phyloP scores from a whole-genome alignment of 2,113 vertebrate species.

The Herpailurus yagouaroundi region DNA sequence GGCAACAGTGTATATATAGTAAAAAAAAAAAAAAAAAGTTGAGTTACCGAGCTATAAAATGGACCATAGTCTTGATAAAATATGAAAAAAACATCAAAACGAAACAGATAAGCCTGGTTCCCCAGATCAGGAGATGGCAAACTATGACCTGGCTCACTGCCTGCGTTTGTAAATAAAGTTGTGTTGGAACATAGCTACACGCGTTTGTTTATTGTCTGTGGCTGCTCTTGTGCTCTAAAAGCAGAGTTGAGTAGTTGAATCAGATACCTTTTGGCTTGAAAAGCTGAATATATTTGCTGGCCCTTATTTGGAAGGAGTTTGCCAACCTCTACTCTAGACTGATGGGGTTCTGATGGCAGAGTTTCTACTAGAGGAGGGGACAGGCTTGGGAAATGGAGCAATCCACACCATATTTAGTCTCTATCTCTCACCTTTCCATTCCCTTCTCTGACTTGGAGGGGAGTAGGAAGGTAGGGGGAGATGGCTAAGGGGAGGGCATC shows the following conservation, averaged over 20 bases:
- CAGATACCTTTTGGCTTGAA: not conserved
- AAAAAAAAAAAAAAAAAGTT: not conserved
- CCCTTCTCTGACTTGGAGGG: not conserved
- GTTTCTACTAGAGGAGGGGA: not conserved
- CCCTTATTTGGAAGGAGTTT: not conserved
- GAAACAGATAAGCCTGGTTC: not conserved
- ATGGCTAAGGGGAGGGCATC: not conserved
- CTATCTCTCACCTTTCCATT: not conserved
- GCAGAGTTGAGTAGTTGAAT: not conserved
- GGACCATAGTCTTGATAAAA: not conserved
- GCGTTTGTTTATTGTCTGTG: not conserved
- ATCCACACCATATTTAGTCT: not conserved
- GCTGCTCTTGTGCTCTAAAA: not conserved
- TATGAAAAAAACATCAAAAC: not conserved
- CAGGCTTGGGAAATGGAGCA: not conserved
- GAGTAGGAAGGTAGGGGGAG: not conserved
- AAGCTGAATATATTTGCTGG: not conserved
- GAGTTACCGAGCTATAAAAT: not conserved
- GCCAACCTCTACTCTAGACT: not conserved
- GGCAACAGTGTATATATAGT: not conserved
- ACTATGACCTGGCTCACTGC: not conserved
- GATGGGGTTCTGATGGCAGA: not conserved
- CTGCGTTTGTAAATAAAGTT: not conserved
- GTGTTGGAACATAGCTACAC: rapidly evolving
- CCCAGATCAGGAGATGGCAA: not conserved